A percentile compares a stretch with the other conserved stretches of the same genome.
Evolutionary conservation across 2,888 invertebrate species (phyloP).

Genomic region (Maniola hyperantus): DNA sequence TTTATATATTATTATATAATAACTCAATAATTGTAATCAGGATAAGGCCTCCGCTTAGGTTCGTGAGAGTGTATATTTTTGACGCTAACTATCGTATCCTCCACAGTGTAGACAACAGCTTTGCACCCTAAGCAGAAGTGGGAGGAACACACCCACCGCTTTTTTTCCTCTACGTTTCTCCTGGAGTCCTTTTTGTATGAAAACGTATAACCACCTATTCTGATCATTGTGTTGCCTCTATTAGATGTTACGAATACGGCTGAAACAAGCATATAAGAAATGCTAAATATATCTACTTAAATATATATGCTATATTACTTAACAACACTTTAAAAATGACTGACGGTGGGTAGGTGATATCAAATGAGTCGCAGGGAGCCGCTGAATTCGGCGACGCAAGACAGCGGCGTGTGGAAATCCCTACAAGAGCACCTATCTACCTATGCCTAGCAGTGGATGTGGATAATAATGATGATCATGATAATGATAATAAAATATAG

Average conservation of each 20-base stretch:
- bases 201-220: conserved; percentile 38
- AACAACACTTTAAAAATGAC: no score
- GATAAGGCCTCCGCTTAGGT: not conserved
- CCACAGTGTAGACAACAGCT: conserved; percentile 49
- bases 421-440: no score
- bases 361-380: no score
- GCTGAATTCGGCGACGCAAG: no score
- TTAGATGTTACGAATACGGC: conserved; percentile 35
- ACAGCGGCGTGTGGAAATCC: no score
- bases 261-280: conserved; percentile 10
- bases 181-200: conserved; percentile 35
- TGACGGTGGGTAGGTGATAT: no score
- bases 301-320: no score
- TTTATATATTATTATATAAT: not conserved
- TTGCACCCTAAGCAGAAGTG: conserved; percentile 50
- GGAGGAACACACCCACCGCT: conserved; percentile 49
- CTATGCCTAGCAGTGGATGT: no score
- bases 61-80: conserved; percentile 26
- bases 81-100: conserved; percentile 40
- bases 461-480: no score
- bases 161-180: conserved; percentile 28
- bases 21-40: not conserved
- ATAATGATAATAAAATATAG: no score
- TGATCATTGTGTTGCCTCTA: conserved; percentile 35
- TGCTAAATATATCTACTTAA: not conserved